A percentile compares a stretch with the other conserved stretches of the same genome.
Conservation (phyloP, 2,113 vertebrate genomes). For the Aegotheles bennettii region DNA sequence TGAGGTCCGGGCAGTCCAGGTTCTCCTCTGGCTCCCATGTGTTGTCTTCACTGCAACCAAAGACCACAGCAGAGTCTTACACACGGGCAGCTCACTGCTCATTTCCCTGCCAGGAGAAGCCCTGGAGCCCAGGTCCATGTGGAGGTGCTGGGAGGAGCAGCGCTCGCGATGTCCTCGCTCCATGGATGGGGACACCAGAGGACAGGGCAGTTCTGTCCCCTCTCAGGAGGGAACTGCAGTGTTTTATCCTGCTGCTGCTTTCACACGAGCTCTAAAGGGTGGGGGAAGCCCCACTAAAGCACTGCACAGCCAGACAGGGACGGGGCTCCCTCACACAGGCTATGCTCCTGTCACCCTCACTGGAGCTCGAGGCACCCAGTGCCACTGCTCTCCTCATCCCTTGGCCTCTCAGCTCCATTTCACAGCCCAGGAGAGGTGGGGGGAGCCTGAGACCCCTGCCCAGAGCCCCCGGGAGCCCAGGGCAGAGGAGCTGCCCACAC, state of each 20-base stretch:
- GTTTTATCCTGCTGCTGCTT: neutral
- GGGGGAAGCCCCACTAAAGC: neutral
- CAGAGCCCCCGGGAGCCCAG: accelerated
- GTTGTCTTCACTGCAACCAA: slow-evolving; percentile 88
- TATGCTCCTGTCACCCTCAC: accelerated
- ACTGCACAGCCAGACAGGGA: neutral
- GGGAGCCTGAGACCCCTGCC: neutral
- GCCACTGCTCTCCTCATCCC: accelerated
- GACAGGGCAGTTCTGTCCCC: neutral
- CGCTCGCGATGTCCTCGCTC: neutral
- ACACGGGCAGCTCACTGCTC: neutral
- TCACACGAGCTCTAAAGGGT: neutral
- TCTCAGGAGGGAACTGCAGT: neutral
- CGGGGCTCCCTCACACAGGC: neutral
- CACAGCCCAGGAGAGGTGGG: neutral
- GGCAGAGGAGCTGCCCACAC: accelerated
- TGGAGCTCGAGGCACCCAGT: neutral
- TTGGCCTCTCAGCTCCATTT: neutral
- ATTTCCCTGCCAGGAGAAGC: neutral
- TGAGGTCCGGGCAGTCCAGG: slow-evolving; percentile 94
- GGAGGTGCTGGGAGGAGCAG: neutral
- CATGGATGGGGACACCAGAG: no score
- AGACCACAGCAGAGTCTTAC: neutral
- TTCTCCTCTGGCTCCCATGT: slow-evolving; percentile 99
- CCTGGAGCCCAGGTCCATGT: accelerated